phyloP scores from a whole-genome alignment of 2,113 vertebrate species.

The Chaetodon auriga region DNA sequence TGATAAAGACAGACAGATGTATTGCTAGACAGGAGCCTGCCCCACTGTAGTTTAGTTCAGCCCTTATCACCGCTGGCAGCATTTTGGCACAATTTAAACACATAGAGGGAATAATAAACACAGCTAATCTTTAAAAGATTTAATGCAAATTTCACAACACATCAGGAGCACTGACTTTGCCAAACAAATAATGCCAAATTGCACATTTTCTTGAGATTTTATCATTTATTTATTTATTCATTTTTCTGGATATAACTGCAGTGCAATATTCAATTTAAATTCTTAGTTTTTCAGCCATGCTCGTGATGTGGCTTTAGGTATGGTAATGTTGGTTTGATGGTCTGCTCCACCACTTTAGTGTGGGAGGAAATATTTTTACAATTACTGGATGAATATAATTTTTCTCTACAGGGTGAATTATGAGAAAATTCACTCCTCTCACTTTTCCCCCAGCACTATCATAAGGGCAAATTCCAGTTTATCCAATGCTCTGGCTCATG shows the following conservation, averaged over 20 bases:
- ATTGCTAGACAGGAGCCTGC: slow-evolving; percentile 56
- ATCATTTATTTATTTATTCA: background rate
- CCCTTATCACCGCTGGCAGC: slow-evolving; percentile 67
- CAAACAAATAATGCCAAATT: slow-evolving; percentile 23
- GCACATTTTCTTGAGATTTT: slow-evolving; percentile 6
- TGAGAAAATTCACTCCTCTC: background rate
- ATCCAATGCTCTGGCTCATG: background rate
- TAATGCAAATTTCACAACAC: slow-evolving; percentile 42
- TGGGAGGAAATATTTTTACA: background rate
- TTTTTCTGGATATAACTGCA: background rate
- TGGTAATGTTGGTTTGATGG: background rate
- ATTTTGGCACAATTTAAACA: slow-evolving; percentile 57
- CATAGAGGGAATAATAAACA: slow-evolving; percentile 57
- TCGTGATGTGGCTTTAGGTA: background rate
- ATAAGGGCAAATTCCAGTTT: background rate
- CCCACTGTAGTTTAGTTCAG: slow-evolving; percentile 63
- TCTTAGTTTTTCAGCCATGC: background rate
- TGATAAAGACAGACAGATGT: slow-evolving; percentile 75
- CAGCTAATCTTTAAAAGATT: slow-evolving; percentile 44
- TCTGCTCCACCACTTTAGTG: background rate
- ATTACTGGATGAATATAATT: too few species aligned
- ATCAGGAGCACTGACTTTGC: slow-evolving; percentile 28
- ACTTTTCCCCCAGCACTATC: background rate
- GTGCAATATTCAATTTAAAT: background rate
- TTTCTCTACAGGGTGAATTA: background rate